phyloP scores from a whole-genome alignment of 1,140 invertebrate species.

The Choristoneura fumiferana region DNA sequence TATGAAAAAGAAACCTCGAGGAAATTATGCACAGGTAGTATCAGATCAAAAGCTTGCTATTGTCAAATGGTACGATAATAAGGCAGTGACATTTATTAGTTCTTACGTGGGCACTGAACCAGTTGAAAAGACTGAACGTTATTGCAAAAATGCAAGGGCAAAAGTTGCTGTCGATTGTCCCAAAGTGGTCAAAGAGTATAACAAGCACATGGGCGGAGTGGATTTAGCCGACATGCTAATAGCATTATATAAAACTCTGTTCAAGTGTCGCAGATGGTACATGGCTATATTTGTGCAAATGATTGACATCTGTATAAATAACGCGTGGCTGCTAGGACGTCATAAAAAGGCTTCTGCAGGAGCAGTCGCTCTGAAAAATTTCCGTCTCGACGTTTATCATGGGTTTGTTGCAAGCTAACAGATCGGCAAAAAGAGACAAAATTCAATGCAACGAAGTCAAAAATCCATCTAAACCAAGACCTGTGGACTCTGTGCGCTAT shows the following conservation, averaged over 20 bases:
- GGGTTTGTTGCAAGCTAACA: too few relatives aligned
- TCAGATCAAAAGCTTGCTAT: slow-evolving; percentile 23
- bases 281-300: slow-evolving; percentile 27
- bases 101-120: neutral
- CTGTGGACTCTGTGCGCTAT: neutral
- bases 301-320: slow-evolving; percentile 35
- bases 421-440: too few relatives aligned
- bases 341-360: too few relatives aligned
- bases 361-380: too few relatives aligned
- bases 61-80: slow-evolving; percentile 34
- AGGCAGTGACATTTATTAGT: slow-evolving; percentile 20
- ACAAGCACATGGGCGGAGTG: slow-evolving; percentile 31
- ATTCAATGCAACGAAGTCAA: too few relatives aligned
- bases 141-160: slow-evolving; percentile 18
- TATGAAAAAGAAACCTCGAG: slow-evolving; percentile 31
- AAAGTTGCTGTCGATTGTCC: slow-evolving; percentile 22
- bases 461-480: neutral
- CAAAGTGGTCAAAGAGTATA: slow-evolving; percentile 19
- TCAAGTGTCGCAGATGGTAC: slow-evolving; percentile 28
- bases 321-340: slow-evolving; percentile 31
- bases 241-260: slow-evolving; percentile 22
- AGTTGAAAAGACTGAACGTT: slow-evolving; percentile 1
- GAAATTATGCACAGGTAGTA: slow-evolving; percentile 21
- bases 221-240: slow-evolving; percentile 18
- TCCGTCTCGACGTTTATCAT: too few relatives aligned